Evolutionary conservation across 2,113 vertebrate species (phyloP).

Genomic region (Trogon melanurus): DNA sequence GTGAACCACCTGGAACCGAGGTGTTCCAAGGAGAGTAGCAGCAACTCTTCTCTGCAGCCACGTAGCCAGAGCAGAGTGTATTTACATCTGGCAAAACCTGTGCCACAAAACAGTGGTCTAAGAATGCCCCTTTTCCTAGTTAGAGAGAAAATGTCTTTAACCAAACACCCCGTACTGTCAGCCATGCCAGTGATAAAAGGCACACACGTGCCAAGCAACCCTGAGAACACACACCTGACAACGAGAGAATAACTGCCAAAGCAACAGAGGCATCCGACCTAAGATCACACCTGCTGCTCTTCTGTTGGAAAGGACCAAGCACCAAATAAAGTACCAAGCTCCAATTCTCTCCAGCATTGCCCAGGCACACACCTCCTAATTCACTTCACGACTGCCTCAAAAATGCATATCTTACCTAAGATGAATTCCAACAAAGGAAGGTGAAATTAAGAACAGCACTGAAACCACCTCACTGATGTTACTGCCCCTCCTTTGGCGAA

Average conservation of each 20-base stretch:
- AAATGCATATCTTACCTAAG: not conserved
- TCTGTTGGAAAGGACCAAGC: not conserved
- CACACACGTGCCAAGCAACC: not conserved
- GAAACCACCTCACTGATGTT: not conserved
- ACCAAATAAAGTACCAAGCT: not conserved
- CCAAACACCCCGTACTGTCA: not conserved
- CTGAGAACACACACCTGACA: not conserved
- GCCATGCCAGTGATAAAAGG: not conserved
- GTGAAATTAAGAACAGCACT: not conserved
- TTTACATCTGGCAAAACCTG: not conserved
- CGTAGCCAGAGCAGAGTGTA: accelerated
- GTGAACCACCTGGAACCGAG: not conserved
- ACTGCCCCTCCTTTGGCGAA: not conserved
- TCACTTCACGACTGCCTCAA: not conserved
- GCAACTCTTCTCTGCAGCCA: not conserved
- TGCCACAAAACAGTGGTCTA: not conserved
- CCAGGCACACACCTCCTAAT: not conserved
- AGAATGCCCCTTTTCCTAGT: not conserved
- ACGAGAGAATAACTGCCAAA: not conserved
- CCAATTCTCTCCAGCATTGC: not conserved
- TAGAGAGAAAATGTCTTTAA: not conserved
- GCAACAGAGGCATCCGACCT: not conserved
- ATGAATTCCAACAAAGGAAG: not conserved
- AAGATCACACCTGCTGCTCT: not conserved
- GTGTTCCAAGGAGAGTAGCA: not conserved